These are phyloP conservation scores for Vidua chalybeata DNA, from an alignment of 2,113 vertebrate species.

Conservation along the genomic window DNA sequence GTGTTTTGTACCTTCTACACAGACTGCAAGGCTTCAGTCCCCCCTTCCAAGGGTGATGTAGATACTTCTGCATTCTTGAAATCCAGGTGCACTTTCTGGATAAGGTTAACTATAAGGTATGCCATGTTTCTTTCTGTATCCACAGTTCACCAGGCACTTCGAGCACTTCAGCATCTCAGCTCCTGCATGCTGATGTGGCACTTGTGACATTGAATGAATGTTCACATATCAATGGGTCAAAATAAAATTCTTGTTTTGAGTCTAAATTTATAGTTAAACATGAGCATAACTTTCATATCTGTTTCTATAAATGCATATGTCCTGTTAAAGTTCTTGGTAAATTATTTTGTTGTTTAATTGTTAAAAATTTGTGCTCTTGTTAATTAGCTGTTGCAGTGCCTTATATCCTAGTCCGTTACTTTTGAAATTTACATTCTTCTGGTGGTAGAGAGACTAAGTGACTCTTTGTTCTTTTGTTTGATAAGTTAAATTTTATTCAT, in stretches of 20 bases:
- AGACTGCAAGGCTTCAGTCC: background rate
- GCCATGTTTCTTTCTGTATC: background rate
- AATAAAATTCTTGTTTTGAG: background rate
- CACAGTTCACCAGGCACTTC: background rate
- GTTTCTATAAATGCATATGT: background rate
- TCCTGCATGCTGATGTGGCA: background rate
- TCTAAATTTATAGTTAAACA: background rate
- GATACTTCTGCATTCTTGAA: background rate
- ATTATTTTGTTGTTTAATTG: background rate
- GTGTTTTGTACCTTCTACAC: background rate
- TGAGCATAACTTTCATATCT: background rate
- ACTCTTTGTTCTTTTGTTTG: background rate
- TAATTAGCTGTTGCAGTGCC: background rate
- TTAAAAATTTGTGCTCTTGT: background rate
- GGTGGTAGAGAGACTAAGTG: background rate
- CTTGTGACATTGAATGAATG: background rate
- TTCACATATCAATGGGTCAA: background rate
- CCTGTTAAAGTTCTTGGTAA: background rate
- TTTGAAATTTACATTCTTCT: background rate
- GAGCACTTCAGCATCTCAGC: background rate
- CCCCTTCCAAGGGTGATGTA: accelerated
- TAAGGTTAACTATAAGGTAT: background rate
- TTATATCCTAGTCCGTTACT: background rate
- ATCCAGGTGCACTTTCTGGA: background rate
- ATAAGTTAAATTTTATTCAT: background rate